Base-by-base conservation (phyloP, 2,888 invertebrate species). In the Lomographa bimaculata region DNA sequence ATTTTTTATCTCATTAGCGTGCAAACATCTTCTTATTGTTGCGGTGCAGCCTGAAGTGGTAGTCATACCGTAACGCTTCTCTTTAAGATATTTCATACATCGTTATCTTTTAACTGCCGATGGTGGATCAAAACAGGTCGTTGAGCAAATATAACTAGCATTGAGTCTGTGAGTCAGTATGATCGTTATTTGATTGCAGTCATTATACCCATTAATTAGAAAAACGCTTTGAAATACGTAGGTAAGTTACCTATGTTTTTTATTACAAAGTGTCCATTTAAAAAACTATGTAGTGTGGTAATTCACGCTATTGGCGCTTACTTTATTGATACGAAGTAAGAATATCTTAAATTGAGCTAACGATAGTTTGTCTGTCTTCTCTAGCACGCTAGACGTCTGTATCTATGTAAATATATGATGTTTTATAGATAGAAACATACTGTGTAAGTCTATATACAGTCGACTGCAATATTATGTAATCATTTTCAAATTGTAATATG, bases 1-100 rank as follows among this genome's bases (percentile, higher is more conserved):
- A 59, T 64, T 67, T 65, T 66, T 65, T 60, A 60, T 70, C 63
- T 70, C 70, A 71, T 76, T 76, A 69, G 62, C 58, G 69, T 69
- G 70, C 73, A 78, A 73, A 64, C 53, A 49, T 57, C 60, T 60
- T 64, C 62, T 64, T 60, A 62, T 60, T 60, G 58, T 64, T 60
- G 55, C 50, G 41, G 45, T 54, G 50, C 41, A 35, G 34, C 35
- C 40, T 29, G 25, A 30, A 29, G 32, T 20, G 17, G 65, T 65
- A 72, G 45, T 55, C 65, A 70, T 37, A 29, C 38, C 40, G 74
- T 71, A 64, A 74, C 71, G 62, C 47, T 49, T 49, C 52, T 56
- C 53, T 69, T 66, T 70, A 62, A 39, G 40, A 62, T 61, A 62
- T 58, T 64, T 60, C 56, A 56, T 54, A 58, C 64, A 43, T 62